Conservation (phyloP, 2,888 invertebrate genomes). For the Standfussiana lucernea region DNA sequence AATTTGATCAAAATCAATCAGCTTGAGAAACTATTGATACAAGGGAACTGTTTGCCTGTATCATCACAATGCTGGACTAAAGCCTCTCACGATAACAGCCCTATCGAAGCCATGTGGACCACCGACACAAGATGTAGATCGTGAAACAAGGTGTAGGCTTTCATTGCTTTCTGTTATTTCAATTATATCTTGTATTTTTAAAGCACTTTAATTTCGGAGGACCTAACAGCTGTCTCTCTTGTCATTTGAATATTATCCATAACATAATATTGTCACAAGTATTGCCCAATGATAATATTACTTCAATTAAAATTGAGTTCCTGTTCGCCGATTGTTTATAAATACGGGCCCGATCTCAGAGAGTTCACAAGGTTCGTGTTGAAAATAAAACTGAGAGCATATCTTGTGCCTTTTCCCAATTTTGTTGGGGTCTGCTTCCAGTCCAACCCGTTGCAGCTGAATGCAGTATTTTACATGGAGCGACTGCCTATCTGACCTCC, state of each 20-base stretch:
- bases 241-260: background rate
- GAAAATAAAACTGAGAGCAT: too few relatives aligned
- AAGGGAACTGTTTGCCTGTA: too few relatives aligned
- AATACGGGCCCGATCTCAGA: background rate
- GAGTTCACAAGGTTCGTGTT: too few relatives aligned
- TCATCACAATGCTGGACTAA: too few relatives aligned
- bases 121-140: too few relatives aligned
- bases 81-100: too few relatives aligned
- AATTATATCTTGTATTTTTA: too few relatives aligned
- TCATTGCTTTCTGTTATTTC: background rate
- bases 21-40: background rate
- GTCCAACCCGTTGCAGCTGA: background rate
- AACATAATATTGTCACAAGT: background rate
- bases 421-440: background rate
- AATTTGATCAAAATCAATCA: background rate
- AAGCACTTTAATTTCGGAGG: background rate
- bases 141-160: too few relatives aligned
- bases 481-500: background rate
- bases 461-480: background rate
- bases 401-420: background rate
- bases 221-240: background rate
- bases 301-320: background rate
- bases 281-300: background rate
- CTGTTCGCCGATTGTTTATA: background rate
- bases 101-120: too few relatives aligned